Evolutionary conservation across 2,113 vertebrate genomes (phyloP).

Genomic region (Clarias magur): DNA sequence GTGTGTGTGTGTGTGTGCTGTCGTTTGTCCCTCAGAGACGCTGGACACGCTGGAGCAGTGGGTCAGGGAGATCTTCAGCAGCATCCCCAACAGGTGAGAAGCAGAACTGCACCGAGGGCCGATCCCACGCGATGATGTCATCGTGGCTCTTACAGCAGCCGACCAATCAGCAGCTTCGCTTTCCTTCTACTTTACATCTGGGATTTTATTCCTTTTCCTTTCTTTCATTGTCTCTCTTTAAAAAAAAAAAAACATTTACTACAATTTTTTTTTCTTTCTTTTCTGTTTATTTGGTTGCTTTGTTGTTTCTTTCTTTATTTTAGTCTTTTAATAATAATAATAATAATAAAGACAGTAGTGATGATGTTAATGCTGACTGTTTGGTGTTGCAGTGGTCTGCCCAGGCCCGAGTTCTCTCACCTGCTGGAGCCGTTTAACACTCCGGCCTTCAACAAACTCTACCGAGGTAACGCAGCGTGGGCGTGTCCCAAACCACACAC

Average conservation of each 20-base stretch:
- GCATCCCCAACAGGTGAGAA: conserved; percentile 91
- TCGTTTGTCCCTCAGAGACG: conserved; percentile 73
- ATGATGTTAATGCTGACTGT: not conserved
- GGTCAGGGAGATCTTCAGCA: conserved; percentile 90
- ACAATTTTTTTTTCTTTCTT: no score
- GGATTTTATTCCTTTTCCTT: conserved; percentile 13
- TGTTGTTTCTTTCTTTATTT: not conserved
- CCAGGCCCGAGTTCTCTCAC: conserved; percentile 82
- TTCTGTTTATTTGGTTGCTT: not conserved
- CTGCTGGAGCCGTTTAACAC: conserved; percentile 90
- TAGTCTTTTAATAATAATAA: not conserved
- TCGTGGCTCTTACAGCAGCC: not conserved
- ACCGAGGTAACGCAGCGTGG: conserved; percentile 79
- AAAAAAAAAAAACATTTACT: no score
- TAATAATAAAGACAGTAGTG: not conserved
- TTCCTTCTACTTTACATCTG: not conserved
- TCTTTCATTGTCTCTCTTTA: not conserved
- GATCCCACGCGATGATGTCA: not conserved
- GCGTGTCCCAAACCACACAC: not conserved
- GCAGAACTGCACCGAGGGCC: not conserved
- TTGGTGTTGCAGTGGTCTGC: conserved; percentile 72
- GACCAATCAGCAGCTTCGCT: not conserved
- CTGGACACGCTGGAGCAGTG: conserved; percentile 93
- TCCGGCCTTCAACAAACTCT: conserved; percentile 88
- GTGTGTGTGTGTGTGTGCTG: not conserved